Base-by-base conservation (phyloP, 2,888 invertebrate species). In the Apamea monoglypha region DNA sequence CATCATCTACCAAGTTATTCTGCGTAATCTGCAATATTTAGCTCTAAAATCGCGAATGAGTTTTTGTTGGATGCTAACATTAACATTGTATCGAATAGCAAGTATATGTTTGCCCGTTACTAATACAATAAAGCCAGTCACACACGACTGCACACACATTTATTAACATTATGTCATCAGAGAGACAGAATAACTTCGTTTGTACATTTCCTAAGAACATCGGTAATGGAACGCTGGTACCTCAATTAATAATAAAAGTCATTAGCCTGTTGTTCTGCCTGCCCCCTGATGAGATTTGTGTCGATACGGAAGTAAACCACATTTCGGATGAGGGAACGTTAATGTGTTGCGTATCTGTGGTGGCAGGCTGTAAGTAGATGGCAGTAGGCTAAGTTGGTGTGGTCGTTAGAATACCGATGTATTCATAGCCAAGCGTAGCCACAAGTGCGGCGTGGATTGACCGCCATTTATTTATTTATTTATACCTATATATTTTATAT, bases 241-340 rank as follows among this genome's bases (percentile, higher is more conserved):
- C 32, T 66, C 73, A 56, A 78, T 82, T 82, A 82, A 70, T 69
- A 44, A 56, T 82, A 70, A 76, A 76, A 74, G 16, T 36, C 66
- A 71, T 74, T 14, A 71, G 82, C 40, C 7, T 44, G 53, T 63
- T 70, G 64, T 75, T 82, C 59, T 78, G 73, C 16, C 18, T 44
- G 25, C 36, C 21, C n/a, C 21, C 40, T 74, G 67, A 78, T 78
- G 82, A 53, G 63, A 76, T 77, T 75, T 66, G 71, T 72, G 68
- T 81, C 78, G 50, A 82, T 74, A 59, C 50, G 56, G 53, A 68
- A 61, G 69, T 29, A 40, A 61, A 66, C 59, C 76, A 32, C 72
- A 32, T 70, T 44, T 21, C 63, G 18, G 59, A 61, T 18, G 61
- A 67, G 32, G 56, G 16, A 61, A 56, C 3, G 6, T 63, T 56